A percentile compares a stretch with the other conserved stretches of the same genome.
Conservation (phyloP, 2,113 vertebrate species). For the Tychaedon coryphoeus region DNA sequence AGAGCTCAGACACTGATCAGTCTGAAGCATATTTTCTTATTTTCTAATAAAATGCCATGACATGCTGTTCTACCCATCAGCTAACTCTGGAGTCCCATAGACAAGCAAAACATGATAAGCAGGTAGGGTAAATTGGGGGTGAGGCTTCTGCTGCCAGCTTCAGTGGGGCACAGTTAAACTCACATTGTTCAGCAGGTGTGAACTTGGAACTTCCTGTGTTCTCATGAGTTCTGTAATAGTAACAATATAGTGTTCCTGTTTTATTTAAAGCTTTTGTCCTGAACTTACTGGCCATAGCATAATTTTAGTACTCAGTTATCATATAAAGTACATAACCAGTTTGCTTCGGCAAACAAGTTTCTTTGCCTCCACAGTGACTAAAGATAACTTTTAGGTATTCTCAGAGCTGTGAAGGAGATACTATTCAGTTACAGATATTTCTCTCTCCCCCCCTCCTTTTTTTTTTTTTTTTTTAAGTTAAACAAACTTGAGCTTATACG, state of each 20-base stretch:
- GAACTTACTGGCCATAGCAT: background rate
- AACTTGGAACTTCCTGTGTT: background rate
- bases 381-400: background rate
- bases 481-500: background rate
- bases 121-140: background rate
- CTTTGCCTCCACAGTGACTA: background rate
- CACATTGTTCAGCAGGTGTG: background rate
- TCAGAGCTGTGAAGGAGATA: background rate
- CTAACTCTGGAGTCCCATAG: background rate
- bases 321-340: background rate
- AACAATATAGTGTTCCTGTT: background rate
- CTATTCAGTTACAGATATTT: background rate
- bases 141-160: background rate
- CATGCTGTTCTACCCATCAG: background rate
- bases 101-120: background rate
- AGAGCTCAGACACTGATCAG: background rate
- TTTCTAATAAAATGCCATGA: background rate
- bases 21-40: background rate
- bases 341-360: background rate
- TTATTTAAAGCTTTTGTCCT: background rate
- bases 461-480: background rate
- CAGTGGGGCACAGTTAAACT: background rate
- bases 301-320: background rate
- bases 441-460: background rate
- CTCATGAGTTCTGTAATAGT: background rate